Evolutionary conservation across 2,113 vertebrate species (phyloP).

Genomic region (Aviceda subcristata): DNA sequence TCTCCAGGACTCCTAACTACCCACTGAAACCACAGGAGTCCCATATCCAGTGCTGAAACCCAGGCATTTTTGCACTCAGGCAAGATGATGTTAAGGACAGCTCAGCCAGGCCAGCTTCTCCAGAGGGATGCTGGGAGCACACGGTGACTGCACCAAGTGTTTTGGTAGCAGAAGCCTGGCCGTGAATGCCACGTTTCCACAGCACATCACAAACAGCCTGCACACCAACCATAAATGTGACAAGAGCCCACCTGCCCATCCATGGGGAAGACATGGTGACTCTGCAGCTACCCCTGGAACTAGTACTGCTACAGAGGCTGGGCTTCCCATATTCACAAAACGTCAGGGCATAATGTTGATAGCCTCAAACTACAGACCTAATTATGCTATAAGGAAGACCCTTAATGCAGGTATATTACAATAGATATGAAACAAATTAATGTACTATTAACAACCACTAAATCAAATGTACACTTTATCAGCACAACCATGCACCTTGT

Average conservation of each 20-base stretch:
- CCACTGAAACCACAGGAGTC: not conserved
- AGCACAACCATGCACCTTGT: not conserved
- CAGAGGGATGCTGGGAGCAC: not conserved
- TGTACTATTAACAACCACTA: not conserved
- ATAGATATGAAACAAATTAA: not conserved
- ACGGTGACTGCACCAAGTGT: accelerated
- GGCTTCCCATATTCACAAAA: not conserved
- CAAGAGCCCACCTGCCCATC: not conserved
- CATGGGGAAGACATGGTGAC: accelerated
- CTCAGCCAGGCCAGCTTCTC: not conserved
- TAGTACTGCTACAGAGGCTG: not conserved
- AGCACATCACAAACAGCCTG: accelerated
- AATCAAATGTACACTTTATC: not conserved
- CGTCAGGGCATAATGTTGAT: accelerated
- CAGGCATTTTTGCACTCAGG: not conserved
- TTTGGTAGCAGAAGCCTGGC: not conserved
- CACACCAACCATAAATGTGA: accelerated
- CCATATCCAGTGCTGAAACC: not conserved
- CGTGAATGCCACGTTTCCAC: not conserved
- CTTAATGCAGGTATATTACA: not conserved
- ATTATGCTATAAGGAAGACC: not conserved
- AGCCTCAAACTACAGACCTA: not conserved
- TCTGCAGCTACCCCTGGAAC: not conserved
- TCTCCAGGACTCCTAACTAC: not conserved
- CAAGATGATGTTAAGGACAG: not conserved